Conservation (phyloP, 1,140 invertebrate species). For the Drosophila teissieri region DNA sequence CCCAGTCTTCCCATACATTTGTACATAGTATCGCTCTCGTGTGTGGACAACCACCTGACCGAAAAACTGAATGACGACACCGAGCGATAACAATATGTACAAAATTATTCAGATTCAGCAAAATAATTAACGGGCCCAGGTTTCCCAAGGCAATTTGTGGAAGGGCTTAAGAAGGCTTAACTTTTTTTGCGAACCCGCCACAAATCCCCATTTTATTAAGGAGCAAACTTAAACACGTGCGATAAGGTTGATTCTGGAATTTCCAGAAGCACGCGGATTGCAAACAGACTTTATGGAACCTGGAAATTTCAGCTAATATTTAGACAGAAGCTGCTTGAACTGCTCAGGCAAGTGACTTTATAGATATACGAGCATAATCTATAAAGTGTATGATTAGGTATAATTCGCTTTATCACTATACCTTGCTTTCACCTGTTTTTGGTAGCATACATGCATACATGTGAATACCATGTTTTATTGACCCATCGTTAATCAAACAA, state of each 20-base stretch:
- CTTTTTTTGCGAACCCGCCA: slow-evolving; percentile 31
- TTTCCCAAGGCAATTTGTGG: slow-evolving; percentile 43
- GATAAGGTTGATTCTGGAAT: slow-evolving; percentile 29
- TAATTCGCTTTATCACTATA: slow-evolving; percentile 13
- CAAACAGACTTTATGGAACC: slow-evolving; percentile 23
- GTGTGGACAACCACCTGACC: slow-evolving; percentile 58
- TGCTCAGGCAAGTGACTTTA: too few relatives aligned
- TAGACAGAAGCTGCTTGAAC: background rate
- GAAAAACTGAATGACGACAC: slow-evolving; percentile 45
- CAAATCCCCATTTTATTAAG: slow-evolving; percentile 17
- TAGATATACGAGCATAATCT: background rate
- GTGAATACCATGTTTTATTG: slow-evolving; percentile 30
- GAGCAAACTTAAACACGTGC: slow-evolving; percentile 37
- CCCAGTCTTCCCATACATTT: background rate
- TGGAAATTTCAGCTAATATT: slow-evolving; percentile 16
- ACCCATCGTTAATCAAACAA: slow-evolving; percentile 1
- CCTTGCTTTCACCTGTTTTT: slow-evolving; percentile 9
- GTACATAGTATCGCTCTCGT: slow-evolving; percentile 13
- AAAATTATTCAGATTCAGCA: slow-evolving; percentile 34
- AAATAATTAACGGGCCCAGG: slow-evolving; percentile 43
- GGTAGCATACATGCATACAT: slow-evolving; percentile 1
- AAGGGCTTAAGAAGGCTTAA: slow-evolving; percentile 28
- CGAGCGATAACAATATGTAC: slow-evolving; percentile 54
- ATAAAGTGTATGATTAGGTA: too few relatives aligned
- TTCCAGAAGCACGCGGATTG: slow-evolving; percentile 17